Percentiles rank a stretch among this genome's conserved stretches.
phyloP scores from a whole-genome alignment of 1,140 invertebrate species.

The Mya arenaria region DNA sequence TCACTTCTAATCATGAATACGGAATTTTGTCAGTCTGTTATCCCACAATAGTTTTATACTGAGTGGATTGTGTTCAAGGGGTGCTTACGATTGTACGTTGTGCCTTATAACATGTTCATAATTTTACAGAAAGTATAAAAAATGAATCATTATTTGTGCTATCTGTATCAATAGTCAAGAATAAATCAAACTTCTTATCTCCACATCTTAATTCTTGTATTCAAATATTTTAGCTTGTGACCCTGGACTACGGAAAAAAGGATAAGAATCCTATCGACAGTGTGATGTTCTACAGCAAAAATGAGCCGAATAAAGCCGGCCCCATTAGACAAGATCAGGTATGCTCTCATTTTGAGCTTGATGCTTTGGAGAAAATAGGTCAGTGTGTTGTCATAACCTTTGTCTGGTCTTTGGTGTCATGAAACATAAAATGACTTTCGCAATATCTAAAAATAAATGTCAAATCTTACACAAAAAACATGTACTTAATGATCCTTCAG shows the following conservation, averaged over 20 bases:
- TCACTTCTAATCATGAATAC: too few species aligned
- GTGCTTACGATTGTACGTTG: too few species aligned
- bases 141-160: too few species aligned
- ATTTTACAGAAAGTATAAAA: too few species aligned
- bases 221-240: conserved; percentile 54
- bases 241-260: conserved; percentile 66
- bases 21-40: too few species aligned
- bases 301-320: conserved; percentile 48
- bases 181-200: too few species aligned
- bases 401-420: neutral
- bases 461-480: too few species aligned
- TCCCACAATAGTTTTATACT: too few species aligned
- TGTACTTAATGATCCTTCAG: neutral
- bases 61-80: too few species aligned
- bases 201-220: too few species aligned
- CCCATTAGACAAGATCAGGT: conserved; percentile 57
- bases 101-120: too few species aligned
- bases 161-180: too few species aligned
- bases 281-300: conserved; percentile 64
- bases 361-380: neutral
- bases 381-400: neutral
- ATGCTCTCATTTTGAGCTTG: neutral
- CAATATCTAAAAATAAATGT: neutral
- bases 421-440: neutral
- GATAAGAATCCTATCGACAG: conserved; percentile 65